Conservation (phyloP, 1,140 invertebrate genomes). For the Myzus persicae region DNA sequence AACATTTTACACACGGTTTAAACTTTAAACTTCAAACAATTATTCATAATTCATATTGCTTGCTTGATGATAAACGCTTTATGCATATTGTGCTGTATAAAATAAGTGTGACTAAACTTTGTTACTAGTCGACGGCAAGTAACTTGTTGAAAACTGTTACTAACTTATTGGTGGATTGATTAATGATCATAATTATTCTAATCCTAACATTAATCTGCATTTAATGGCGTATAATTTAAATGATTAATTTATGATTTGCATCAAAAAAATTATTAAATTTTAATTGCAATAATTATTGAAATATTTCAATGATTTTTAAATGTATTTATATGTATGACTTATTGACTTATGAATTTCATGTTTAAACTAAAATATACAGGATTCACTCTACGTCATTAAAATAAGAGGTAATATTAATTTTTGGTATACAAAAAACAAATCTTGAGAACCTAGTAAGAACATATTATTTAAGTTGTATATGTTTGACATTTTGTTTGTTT, state of each 20-base stretch:
- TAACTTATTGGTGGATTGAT: slow-evolving; percentile 10
- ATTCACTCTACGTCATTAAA: too few relatives aligned
- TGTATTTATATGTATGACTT: neutral
- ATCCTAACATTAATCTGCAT: neutral
- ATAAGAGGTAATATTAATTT: neutral
- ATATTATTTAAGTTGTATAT: too few relatives aligned
- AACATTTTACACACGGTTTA: neutral
- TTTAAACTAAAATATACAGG: neutral
- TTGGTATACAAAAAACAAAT: neutral
- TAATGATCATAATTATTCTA: slow-evolving; percentile 20
- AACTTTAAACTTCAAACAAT: neutral
- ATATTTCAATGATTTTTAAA: neutral
- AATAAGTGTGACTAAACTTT: slow-evolving; percentile 2
- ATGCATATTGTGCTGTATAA: neutral
- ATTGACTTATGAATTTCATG: neutral
- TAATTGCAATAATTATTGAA: neutral
- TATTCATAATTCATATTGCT: neutral
- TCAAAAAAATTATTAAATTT: neutral
- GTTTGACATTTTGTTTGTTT: neutral
- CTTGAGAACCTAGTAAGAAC: neutral
- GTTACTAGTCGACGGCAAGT: neutral
- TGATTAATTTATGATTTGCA: slow-evolving; percentile 18
- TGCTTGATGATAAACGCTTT: neutral
- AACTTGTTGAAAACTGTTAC: slow-evolving; percentile 17
- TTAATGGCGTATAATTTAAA: neutral